Evolutionary conservation across 2,888 invertebrate species (phyloP), one percentile per base, ranked within the genome.

Genomic region (Entomobrya multifasciata): DNA sequence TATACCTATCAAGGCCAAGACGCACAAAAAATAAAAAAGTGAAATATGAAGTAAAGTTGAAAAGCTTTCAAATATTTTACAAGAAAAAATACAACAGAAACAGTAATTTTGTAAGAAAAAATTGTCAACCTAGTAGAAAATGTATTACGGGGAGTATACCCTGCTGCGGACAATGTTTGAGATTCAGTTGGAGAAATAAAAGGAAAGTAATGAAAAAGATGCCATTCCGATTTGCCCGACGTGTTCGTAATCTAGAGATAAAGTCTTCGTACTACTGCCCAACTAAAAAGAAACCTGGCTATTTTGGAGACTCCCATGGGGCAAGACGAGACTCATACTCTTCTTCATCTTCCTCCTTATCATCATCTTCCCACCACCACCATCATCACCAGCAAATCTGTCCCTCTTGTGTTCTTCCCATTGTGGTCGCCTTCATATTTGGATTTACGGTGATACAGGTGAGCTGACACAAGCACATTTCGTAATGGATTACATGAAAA

Each of bases 381-480:
- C 60, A 52, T 36, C 27, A 36, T n/a, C 62, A 86, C 17, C 81
- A 72, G 57, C 86, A 78, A 47, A 60, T 87, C 60, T 86, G 87
- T 72, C 89, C 89, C 0, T 86, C 87, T n/a, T 89, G 89, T 80
- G 88, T 88, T 67, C 88, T 90, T 22, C 90, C 90, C 0, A 27
- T 90, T 22, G 90, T 90, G 60, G 90, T 90, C 25, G 87, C 89
- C 60, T 90, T 89, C 83, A 90, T 90, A 8, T 88, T 90, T 78
- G 85, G 88, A 47, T 89, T 89, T 78, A 88, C 89, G 17, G 89
- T 90, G 67, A 84, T 88, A 62, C 89, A 89, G 87, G 88, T 89
- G 80, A 30, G 41, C 36, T 90, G 67, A 84, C 87, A 62, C 89
- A 89, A 85, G 87, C 87, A 78, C 20, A 27, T 47, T 10, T 47